These are phyloP conservation scores for Pemphredon lugubris DNA, from an alignment of 2,888 invertebrate species.

Conservation along the genomic window DNA sequence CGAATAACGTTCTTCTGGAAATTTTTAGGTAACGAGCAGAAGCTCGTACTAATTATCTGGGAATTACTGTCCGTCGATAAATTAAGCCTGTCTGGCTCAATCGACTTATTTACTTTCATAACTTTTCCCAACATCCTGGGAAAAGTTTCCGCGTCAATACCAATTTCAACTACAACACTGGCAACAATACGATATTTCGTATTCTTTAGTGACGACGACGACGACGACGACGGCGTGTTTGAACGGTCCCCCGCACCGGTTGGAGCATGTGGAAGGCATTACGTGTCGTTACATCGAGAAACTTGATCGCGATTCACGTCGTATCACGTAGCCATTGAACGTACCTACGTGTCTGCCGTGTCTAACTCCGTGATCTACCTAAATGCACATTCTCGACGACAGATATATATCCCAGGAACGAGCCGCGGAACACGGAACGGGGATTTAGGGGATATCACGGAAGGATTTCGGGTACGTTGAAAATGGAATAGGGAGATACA, in stretches of 20 bases:
- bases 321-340: conserved; percentile 42
- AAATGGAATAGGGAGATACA: conserved; percentile 54
- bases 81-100: too few relatives aligned
- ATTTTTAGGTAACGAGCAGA: too few relatives aligned
- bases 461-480: conserved; percentile 47
- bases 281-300: conserved; percentile 23
- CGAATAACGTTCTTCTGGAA: too few relatives aligned
- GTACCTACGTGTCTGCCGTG: conserved; percentile 40
- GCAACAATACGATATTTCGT: neutral
- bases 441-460: conserved; percentile 45
- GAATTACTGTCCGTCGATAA: too few relatives aligned
- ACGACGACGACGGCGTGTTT: conserved; percentile 3
- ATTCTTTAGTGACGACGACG: neutral
- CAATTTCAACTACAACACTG: neutral
- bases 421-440: conserved; percentile 50
- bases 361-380: conserved; percentile 48
- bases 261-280: neutral
- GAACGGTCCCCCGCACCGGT: neutral
- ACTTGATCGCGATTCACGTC: conserved; percentile 22
- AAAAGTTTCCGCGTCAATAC: neutral
- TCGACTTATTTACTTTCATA: too few relatives aligned
- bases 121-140: neutral
- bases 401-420: conserved; percentile 45
- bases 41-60: too few relatives aligned
- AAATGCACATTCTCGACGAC: conserved; percentile 44